Evolutionary conservation across 2,113 vertebrate genomes (phyloP), one percentile per base, ranked within the genome.

Genomic region (Stercorarius parasiticus): DNA sequence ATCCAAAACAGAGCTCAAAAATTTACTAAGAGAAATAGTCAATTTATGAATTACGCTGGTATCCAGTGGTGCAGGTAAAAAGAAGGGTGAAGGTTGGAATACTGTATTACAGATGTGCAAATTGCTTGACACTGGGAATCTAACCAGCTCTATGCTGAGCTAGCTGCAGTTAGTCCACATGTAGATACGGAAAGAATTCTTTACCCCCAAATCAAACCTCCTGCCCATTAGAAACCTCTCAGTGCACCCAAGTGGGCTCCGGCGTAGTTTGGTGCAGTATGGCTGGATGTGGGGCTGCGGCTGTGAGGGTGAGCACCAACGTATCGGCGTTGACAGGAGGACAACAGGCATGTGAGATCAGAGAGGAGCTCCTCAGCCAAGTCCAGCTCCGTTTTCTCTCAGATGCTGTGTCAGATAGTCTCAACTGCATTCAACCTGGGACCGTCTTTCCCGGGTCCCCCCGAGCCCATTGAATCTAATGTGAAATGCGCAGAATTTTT

Each of bases 241-340:
- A 0, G 62, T 27, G 66, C 40, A 38, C 1, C 0, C 32, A 21
- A 10, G 13, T 5, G 4, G 49, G 49, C 45, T 65, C 23, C 0
- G 2, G 70, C 1, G 2, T 40, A 55, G 56, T 29, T 88, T 0
- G 0, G 1, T 81, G 45, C 10, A 3, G 5, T 12, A 19, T 10
- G 18, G 20, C 26, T 58, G 84, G 36, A 4, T 22, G 4, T 19
- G 15, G 64, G 29, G 36, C 30, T 16, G 22, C 11, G 47, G 23
- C 12, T 27, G 34, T 3, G 1, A 50, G 61, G 15, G 38, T 32
- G 16, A 84, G 26, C 45, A 21, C 40, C 2, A 4, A 27, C 34
- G 8, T 58, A 17, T 62, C 8, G 7, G 26, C 6, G 45, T 1
- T 49, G 59, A 52, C 21, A 45, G 49, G 72, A 70, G 12, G 45